Percentiles rank a stretch among this genome's conserved stretches.
phyloP scores from a whole-genome alignment of 2,797 vertebrate genomes.

The Stomatorhinus walkeri region DNA sequence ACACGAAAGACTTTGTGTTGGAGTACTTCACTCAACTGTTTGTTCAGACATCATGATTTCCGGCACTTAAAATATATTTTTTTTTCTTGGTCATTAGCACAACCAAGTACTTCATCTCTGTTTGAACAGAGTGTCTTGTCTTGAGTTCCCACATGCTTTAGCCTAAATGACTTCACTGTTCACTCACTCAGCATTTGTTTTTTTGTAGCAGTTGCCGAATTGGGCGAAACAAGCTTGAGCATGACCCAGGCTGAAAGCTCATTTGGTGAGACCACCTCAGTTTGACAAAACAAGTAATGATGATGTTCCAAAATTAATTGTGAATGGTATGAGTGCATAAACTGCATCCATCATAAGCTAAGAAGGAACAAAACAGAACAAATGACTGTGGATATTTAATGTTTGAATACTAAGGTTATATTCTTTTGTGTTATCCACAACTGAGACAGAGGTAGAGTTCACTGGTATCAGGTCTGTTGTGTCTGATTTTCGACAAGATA shows the following conservation, averaged over 20 bases:
- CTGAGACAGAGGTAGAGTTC: background rate
- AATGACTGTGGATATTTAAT: background rate
- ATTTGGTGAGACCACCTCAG: background rate
- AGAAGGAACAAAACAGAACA: background rate
- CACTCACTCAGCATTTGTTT: background rate
- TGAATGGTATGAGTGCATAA: background rate
- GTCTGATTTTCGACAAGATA: background rate
- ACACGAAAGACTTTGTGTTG: background rate
- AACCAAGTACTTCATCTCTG: background rate
- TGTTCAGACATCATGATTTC: background rate
- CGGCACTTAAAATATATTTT: background rate
- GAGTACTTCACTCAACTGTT: background rate
- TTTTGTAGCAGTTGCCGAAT: background rate
- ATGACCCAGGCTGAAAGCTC: background rate
- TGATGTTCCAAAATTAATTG: background rate
- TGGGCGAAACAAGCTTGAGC: slow-evolving; percentile 1
- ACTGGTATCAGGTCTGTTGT: background rate
- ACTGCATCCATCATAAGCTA: background rate
- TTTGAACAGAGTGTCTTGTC: background rate
- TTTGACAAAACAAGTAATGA: background rate
- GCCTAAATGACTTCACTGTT: background rate
- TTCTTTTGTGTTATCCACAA: background rate
- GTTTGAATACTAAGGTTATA: background rate
- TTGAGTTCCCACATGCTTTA: background rate
- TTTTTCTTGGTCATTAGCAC: background rate